Percentiles rank a stretch among this genome's conserved stretches.
Evolutionary conservation across 2,113 vertebrate species (phyloP).

Genomic region (Rana temporaria): DNA sequence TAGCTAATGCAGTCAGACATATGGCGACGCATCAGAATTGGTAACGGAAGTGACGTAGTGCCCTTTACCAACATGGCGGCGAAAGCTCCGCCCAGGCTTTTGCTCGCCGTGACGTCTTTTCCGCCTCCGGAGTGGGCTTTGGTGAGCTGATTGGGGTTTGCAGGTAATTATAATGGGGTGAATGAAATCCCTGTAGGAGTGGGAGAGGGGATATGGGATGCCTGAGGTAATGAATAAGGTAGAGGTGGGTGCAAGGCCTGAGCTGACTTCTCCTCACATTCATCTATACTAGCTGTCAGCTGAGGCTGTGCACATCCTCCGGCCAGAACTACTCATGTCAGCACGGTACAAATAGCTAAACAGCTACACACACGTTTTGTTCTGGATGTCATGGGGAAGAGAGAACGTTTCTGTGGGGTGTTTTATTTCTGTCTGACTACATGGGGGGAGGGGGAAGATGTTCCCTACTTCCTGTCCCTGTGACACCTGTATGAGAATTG

Average conservation of each 20-base stretch:
- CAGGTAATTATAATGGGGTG: conserved; percentile 1
- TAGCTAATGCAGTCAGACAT: background rate
- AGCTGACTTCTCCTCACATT: background rate
- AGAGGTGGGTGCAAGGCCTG: too few relatives aligned
- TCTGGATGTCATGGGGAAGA: too few relatives aligned
- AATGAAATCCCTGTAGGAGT: background rate
- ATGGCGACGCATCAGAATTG: too few relatives aligned
- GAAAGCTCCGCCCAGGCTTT: background rate
- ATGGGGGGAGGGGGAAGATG: too few relatives aligned
- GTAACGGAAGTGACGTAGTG: too few relatives aligned
- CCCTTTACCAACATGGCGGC: conserved; percentile 25
- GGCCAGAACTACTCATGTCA: too few relatives aligned
- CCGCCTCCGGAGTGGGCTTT: conserved; percentile 9
- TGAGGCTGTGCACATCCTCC: background rate
- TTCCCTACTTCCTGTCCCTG: too few relatives aligned
- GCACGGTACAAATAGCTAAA: too few relatives aligned
- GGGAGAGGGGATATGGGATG: background rate
- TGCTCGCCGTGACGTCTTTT: background rate
- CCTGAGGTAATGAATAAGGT: background rate
- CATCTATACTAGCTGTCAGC: background rate
- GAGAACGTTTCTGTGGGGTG: too few relatives aligned
- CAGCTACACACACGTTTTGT: too few relatives aligned
- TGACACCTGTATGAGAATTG: too few relatives aligned
- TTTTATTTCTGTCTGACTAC: too few relatives aligned
- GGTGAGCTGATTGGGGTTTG: background rate